These are phyloP conservation scores for Alaudala cheleensis DNA, from an alignment of 2,113 vertebrate genomes.

Conservation along the genomic window DNA sequence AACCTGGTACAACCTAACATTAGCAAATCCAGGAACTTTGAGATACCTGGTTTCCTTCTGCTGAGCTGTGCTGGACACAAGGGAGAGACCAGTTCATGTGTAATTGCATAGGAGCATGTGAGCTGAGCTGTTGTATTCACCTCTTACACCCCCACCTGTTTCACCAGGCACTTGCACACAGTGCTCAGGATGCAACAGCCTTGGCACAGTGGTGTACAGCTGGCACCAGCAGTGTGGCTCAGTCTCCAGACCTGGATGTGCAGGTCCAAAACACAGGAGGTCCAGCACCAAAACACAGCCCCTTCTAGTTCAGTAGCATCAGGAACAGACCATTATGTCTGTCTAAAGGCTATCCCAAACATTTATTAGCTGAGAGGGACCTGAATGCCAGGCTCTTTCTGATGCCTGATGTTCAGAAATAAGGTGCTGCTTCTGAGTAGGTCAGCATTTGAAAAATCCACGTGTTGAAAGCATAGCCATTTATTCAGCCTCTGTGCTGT, in stretches of 20 bases:
- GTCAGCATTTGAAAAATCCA: not conserved
- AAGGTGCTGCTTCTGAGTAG: not conserved
- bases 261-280: not conserved
- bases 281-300: not conserved
- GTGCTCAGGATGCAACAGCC: rapidly evolving
- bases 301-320: not conserved
- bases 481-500: not conserved
- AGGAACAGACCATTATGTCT: not conserved
- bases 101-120: rapidly evolving
- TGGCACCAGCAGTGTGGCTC: not conserved
- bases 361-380: not conserved
- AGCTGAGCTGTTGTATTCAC: not conserved
- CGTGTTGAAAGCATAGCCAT: not conserved
- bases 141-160: not conserved
- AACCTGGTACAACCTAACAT: not conserved
- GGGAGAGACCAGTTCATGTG: rapidly evolving
- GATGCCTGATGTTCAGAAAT: not conserved
- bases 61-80: not conserved
- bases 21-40: not conserved
- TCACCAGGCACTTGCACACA: not conserved
- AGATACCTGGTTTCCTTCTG: not conserved
- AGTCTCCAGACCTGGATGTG: not conserved
- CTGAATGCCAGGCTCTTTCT: not conserved
- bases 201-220: not conserved
- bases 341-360: not conserved